phyloP scores from a whole-genome alignment of 2,888 invertebrate genomes.

The Thymelicus acteon region DNA sequence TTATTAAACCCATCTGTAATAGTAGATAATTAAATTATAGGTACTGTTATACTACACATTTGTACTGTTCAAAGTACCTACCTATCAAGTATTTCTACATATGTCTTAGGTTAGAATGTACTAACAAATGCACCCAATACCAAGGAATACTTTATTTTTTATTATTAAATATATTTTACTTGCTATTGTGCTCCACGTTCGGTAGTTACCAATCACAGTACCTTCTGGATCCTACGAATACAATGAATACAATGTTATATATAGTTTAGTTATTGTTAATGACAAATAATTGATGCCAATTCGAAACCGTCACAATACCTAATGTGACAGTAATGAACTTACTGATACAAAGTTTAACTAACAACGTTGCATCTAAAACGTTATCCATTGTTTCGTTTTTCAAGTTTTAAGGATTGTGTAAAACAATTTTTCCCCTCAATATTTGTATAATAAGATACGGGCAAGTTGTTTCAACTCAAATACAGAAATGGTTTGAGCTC shows the following conservation, averaged over 20 bases:
- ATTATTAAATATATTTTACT: slow-evolving; percentile 44
- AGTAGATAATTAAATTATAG: slow-evolving; percentile 80
- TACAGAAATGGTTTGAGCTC: no score
- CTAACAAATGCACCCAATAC: slow-evolving; percentile 73
- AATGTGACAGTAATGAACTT: slow-evolving; percentile 46
- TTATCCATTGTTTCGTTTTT: neutral
- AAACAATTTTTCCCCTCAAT: no score
- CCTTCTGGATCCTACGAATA: slow-evolving; percentile 69
- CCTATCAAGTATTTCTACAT: slow-evolving; percentile 75
- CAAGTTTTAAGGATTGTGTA: neutral
- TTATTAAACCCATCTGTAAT: slow-evolving; percentile 83
- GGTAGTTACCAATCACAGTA: slow-evolving; percentile 80
- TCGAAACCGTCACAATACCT: slow-evolving; percentile 42
- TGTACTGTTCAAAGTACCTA: slow-evolving; percentile 84
- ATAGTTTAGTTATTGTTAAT: slow-evolving; percentile 50
- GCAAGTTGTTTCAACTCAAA: no score
- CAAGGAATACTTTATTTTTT: slow-evolving; percentile 53
- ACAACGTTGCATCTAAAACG: slow-evolving; percentile 24
- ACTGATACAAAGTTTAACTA: slow-evolving; percentile 25
- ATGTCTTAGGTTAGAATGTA: slow-evolving; percentile 72
- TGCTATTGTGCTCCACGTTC: slow-evolving; percentile 63
- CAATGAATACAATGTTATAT: slow-evolving; percentile 60
- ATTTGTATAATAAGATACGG: no score
- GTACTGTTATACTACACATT: slow-evolving; percentile 77
- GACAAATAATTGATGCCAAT: slow-evolving; percentile 49